A percentile compares a stretch with the other conserved stretches of the same genome.
Conservation (phyloP, 2,113 vertebrate genomes). For the Sinocyclocheilus anophthalmus region DNA sequence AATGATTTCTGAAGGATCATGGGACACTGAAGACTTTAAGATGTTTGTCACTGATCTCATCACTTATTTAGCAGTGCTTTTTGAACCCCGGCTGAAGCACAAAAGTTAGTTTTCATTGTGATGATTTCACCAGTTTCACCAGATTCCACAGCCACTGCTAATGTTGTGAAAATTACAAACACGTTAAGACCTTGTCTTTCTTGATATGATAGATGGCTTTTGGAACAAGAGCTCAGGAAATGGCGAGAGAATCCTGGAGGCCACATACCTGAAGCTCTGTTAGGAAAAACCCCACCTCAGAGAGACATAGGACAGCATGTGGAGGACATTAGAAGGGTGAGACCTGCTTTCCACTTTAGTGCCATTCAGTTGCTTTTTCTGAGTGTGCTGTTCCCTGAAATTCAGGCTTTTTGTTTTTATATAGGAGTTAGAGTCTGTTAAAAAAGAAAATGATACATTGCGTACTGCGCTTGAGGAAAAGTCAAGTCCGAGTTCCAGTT, state of each 20-base stretch:
- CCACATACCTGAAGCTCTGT: conserved; percentile 44
- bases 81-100: not conserved
- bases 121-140: not conserved
- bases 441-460: conserved; percentile 72
- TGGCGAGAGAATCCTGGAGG: conserved; percentile 76
- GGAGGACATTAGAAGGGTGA: conserved; percentile 72
- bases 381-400: not conserved
- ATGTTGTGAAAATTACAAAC: not conserved
- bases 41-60: not conserved
- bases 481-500: conserved; percentile 68
- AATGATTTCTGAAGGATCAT: not conserved
- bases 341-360: not conserved
- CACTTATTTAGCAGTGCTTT: not conserved
- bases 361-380: not conserved
- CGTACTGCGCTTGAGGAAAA: conserved; percentile 66
- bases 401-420: not conserved
- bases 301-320: conserved; percentile 63
- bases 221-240: conserved; percentile 83
- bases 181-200: not conserved
- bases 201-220: conserved; percentile 71
- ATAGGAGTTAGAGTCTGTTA: conserved; percentile 64
- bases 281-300: conserved; percentile 58
- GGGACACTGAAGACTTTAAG: not conserved
- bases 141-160: not conserved
- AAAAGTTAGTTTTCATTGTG: not conserved